A percentile compares a stretch with the other conserved stretches of the same genome.
These are phyloP conservation scores for Chromis chromis DNA, from an alignment of 2,797 vertebrate genomes.

Conservation along the genomic window DNA sequence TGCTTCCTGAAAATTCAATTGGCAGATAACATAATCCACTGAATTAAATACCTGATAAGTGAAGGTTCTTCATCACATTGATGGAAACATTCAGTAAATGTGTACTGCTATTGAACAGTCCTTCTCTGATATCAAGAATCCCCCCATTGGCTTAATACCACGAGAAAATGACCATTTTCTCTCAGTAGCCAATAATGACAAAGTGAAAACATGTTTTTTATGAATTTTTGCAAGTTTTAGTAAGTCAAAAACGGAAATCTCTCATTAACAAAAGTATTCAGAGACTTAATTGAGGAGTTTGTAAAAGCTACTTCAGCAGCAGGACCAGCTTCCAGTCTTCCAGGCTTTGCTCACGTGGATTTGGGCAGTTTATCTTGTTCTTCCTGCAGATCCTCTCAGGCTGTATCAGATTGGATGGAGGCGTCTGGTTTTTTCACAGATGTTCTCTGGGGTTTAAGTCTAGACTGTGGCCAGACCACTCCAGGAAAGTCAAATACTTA, in stretches of 20 bases:
- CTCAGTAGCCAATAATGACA: background rate
- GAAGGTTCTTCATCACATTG: background rate
- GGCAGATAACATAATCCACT: background rate
- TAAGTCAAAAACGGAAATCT: background rate
- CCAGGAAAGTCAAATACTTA: no score
- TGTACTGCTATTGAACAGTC: background rate
- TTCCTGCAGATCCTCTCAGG: background rate
- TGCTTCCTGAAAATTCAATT: background rate
- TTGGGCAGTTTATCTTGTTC: background rate
- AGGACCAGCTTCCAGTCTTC: no score
- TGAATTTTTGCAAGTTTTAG: no score
- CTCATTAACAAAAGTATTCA: background rate
- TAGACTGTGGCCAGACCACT: background rate
- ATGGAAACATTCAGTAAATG: constrained; percentile 1
- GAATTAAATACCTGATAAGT: background rate
- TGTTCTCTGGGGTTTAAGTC: background rate
- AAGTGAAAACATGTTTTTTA: background rate
- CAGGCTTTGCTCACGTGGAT: background rate
- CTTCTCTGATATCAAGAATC: background rate
- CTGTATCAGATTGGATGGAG: background rate
- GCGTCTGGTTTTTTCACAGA: background rate
- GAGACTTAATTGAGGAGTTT: background rate
- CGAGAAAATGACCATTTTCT: background rate
- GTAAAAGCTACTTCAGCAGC: no score
- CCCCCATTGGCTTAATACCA: background rate